phyloP scores from a whole-genome alignment of 2,797 vertebrate species.

The Fratercula arctica region DNA sequence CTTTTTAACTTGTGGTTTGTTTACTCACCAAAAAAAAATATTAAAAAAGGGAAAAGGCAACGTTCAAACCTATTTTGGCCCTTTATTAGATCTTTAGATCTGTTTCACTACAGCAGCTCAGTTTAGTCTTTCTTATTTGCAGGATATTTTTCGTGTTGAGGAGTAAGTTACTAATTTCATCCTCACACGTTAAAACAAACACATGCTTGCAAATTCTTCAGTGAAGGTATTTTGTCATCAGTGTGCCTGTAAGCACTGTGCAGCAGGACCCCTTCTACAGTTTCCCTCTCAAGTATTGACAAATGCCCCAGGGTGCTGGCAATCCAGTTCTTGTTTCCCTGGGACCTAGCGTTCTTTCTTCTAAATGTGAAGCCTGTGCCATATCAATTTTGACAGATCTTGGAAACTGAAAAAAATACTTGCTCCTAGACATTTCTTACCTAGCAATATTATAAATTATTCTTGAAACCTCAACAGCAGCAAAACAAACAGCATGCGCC shows the following conservation, averaged over 20 bases:
- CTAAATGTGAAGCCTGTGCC: neutral
- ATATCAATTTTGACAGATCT: neutral
- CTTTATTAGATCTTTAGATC: neutral
- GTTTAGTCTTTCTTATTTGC: neutral
- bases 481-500: neutral
- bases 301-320: neutral
- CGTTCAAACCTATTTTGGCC: neutral
- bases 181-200: neutral
- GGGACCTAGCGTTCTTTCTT: neutral
- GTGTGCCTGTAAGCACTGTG: neutral
- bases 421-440: neutral
- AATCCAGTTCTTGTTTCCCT: neutral
- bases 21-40: neutral
- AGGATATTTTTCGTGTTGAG: neutral
- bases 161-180: neutral
- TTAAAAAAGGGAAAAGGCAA: too few relatives aligned
- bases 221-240: neutral
- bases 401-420: neutral
- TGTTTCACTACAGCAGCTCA: neutral
- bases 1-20: neutral
- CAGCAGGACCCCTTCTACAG: neutral
- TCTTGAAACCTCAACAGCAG: neutral
- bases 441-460: neutral
- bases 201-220: neutral
- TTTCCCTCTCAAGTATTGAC: neutral